Percentiles rank a stretch among this genome's conserved stretches.
These are phyloP conservation scores for Guaruba guarouba DNA, from an alignment of 2,113 vertebrate species.

Conservation along the genomic window DNA sequence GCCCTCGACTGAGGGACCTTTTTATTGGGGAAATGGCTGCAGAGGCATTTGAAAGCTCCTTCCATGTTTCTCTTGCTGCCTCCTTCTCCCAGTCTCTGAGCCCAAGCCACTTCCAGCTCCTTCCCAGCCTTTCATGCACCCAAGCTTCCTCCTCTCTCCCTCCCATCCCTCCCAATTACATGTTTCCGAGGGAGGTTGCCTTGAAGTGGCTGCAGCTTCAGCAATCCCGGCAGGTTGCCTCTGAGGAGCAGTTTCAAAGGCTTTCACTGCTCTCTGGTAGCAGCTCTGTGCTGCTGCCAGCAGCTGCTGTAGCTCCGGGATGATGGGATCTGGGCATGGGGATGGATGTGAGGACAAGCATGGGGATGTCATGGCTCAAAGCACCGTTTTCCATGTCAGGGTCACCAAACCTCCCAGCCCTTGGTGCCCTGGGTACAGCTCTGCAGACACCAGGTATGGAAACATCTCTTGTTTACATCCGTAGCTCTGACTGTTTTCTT, in stretches of 20 bases:
- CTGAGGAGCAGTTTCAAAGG: neutral
- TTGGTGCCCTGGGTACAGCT: neutral
- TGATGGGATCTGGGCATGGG: fast-evolving
- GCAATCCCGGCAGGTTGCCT: neutral
- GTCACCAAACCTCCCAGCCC: neutral
- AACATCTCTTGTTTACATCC: neutral
- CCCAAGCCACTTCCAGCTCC: neutral
- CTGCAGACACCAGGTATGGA: neutral
- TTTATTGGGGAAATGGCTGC: slow-evolving; percentile 45
- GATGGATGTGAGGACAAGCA: fast-evolving
- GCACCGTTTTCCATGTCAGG: fast-evolving
- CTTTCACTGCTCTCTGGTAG: neutral
- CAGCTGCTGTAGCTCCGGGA: neutral
- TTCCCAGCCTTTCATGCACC: neutral
- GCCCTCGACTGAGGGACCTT: slow-evolving; percentile 33
- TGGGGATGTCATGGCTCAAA: fast-evolving
- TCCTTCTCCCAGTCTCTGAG: neutral
- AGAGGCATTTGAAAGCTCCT: neutral
- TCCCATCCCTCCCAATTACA: slow-evolving; percentile 16
- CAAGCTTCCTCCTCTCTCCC: neutral
- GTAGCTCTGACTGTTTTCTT: fast-evolving
- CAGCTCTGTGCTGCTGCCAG: fast-evolving
- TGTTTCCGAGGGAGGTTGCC: fast-evolving
- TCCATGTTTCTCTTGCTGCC: neutral
- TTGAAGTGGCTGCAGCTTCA: neutral